Conservation (phyloP, 2,797 vertebrate species). For the Enteromius radiatus region DNA sequence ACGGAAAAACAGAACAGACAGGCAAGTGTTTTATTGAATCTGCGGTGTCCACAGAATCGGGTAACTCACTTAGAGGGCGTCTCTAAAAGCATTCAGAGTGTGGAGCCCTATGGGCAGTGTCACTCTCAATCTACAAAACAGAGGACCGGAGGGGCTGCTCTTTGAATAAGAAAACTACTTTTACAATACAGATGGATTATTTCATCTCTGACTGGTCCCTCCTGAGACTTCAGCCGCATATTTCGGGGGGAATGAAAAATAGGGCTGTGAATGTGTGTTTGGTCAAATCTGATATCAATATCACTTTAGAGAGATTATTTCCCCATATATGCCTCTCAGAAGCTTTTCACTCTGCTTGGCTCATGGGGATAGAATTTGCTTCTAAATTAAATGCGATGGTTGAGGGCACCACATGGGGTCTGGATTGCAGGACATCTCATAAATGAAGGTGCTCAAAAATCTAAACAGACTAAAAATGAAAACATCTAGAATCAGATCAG, state of each 20-base stretch:
- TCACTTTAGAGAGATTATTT: constrained; percentile 74
- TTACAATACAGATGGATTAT: constrained; percentile 77
- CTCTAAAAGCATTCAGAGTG: constrained; percentile 64
- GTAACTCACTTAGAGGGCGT: constrained; percentile 79
- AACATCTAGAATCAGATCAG: neutral
- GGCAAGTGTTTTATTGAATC: constrained; percentile 80
- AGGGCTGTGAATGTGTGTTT: constrained; percentile 76
- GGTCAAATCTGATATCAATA: constrained; percentile 72
- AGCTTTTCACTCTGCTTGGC: constrained; percentile 74
- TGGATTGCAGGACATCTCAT: constrained; percentile 24
- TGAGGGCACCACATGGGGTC: constrained; percentile 20
- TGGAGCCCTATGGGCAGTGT: constrained; percentile 63
- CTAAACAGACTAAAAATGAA: neutral
- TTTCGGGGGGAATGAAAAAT: constrained; percentile 74
- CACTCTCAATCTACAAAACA: constrained; percentile 77
- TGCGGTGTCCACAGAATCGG: constrained; percentile 74
- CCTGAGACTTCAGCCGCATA: constrained; percentile 76
- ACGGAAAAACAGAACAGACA: constrained; percentile 75
- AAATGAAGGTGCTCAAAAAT: constrained; percentile 16
- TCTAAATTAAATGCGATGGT: constrained; percentile 24
- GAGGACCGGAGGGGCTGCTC: constrained; percentile 71
- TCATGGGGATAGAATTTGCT: constrained; percentile 62
- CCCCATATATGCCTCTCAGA: constrained; percentile 73
- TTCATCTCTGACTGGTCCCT: constrained; percentile 71
- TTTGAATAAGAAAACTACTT: constrained; percentile 74